Base-by-base conservation (phyloP, 2,797 vertebrate species). In the Scolopax rusticola region DNA sequence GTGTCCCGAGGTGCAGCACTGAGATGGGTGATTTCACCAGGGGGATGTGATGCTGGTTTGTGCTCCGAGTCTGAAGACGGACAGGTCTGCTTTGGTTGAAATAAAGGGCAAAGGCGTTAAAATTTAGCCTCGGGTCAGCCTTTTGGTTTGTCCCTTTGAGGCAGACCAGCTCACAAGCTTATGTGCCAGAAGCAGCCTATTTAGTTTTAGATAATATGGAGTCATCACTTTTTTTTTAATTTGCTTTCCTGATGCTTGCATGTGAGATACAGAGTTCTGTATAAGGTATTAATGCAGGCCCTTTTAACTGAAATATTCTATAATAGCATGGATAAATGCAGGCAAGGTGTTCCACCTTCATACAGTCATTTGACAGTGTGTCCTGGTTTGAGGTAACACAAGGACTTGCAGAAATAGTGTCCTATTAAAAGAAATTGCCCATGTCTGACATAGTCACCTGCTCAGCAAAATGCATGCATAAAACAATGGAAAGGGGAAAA, bases 1-100 rank as follows among this genome's bases (percentile, higher is more conserved):
- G 1, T 1, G 1, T 19, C 67, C 38, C 0, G 3, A 19, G 25
- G 17, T 10, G 15, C n/a, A 60, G 74, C 33, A 6, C 33, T 9
- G 17, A 15, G 48, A 6, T 4, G 4, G 40, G 25, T 20, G 27
- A 6, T 36, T 53, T 45, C 28, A 18, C 23, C 18, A 9, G 36
- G 23, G 14, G 13, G 19, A 25, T 61, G 28, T 4, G 53, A 1
- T 69, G 43, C 41, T 40, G 56, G 14, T 51, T 17, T 1, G 1
- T 27, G 36, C 20, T 25, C 24, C 0, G 5, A 24, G 48, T 28
- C 24, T 51, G 36, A 30, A n/a, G 45, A 10, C 1, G 3, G n/a
- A 24, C 9, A 11, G 69, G 36, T 17, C 43, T 23, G n/a, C 17
- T 70, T 33, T 47, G 27, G 38, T 64, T 48, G 24, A 70, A 82